A percentile compares a stretch with the other conserved stretches of the same genome.
Conservation (phyloP, 2,888 invertebrate genomes). For the Hipparchia sbordonii region DNA sequence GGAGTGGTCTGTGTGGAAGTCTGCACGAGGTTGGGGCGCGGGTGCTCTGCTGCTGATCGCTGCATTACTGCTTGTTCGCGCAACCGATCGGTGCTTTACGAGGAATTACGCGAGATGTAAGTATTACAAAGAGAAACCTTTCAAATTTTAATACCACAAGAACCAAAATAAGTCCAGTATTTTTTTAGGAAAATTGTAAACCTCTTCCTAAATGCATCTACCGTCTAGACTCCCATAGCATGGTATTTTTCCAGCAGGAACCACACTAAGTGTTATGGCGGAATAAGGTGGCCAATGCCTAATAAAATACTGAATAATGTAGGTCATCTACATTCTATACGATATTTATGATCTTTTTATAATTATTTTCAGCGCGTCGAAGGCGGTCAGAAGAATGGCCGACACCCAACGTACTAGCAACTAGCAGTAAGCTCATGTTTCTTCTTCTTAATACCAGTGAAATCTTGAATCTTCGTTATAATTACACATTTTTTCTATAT, state of each 20-base stretch:
- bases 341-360: not conserved
- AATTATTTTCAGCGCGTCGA: constrained; percentile 43
- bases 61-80: constrained; percentile 54
- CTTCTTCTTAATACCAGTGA: not conserved
- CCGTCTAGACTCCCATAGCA: too few relatives aligned
- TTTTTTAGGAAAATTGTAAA: too few relatives aligned
- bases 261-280: too few relatives aligned
- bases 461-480: not conserved
- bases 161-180: too few relatives aligned
- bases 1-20: constrained; percentile 35
- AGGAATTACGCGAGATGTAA: constrained; percentile 39
- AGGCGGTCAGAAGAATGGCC: constrained; percentile 59
- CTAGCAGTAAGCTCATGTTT: constrained; percentile 56
- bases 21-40: constrained; percentile 54
- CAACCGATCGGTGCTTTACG: constrained; percentile 58
- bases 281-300: too few relatives aligned
- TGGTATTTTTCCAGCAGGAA: too few relatives aligned
- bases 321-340: not conserved
- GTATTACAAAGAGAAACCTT: not conserved
- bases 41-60: constrained; percentile 57
- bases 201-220: too few relatives aligned
- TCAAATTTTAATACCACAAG: too few relatives aligned
- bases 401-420: constrained; percentile 58
- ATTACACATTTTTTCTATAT: too few relatives aligned
- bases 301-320: too few relatives aligned